Evolutionary conservation across 2,113 vertebrate genomes (phyloP).

Genomic region (Himantopus leucocephalus): DNA sequence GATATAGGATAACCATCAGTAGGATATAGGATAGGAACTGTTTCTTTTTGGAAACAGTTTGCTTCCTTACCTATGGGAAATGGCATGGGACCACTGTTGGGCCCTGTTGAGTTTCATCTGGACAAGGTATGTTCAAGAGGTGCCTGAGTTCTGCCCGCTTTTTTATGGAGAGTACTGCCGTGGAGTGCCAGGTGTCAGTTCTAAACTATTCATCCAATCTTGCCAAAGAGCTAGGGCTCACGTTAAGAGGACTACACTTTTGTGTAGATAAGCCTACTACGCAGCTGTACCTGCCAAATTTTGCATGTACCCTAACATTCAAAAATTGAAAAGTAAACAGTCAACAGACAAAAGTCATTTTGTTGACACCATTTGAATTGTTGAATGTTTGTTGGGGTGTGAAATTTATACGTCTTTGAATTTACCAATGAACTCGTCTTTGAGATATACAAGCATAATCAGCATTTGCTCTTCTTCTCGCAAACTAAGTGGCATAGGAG

Average conservation of each 20-base stretch:
- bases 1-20: not conserved
- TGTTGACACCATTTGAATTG: not conserved
- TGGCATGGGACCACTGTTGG: not conserved
- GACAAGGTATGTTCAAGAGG: not conserved
- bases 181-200: not conserved
- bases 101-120: not conserved
- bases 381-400: not conserved
- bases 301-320: not conserved
- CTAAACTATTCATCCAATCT: not conserved
- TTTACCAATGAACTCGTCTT: not conserved
- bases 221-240: not conserved
- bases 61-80: not conserved
- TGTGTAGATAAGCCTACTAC: not conserved
- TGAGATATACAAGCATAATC: not conserved
- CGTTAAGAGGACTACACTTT: not conserved
- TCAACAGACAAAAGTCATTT: not conserved
- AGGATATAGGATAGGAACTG: not conserved
- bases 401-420: not conserved
- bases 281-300: accelerated
- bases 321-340: not conserved
- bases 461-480: not conserved
- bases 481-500: not conserved
- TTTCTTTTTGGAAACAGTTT: not conserved
- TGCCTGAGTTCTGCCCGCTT: not conserved
- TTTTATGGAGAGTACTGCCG: not conserved